Conservation (phyloP, 2,113 vertebrate genomes). For the zebrafish (Danio rerio) region DNA sequence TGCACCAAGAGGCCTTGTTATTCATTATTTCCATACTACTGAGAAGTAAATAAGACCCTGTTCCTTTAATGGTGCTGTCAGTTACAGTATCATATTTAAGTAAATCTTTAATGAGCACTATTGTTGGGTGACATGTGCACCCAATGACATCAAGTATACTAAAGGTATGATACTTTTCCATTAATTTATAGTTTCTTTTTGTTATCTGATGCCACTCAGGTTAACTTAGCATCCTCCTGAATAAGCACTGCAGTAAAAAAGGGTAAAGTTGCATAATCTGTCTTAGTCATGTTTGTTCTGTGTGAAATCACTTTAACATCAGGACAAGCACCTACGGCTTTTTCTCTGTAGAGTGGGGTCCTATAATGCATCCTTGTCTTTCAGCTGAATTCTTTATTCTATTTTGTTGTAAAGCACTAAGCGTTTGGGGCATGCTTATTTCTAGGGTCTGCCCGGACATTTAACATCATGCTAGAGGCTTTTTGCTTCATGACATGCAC, state of each 20-base stretch:
- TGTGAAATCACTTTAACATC: constrained; percentile 44
- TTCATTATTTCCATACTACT: constrained; percentile 2
- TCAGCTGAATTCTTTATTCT: constrained; percentile 25
- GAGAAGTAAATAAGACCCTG: constrained; percentile 20
- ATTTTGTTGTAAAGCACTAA: constrained; percentile 18
- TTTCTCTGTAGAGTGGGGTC: constrained; percentile 6
- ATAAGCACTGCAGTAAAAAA: constrained; percentile 46
- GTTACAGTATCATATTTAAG: constrained; percentile 27
- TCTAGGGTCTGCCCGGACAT: not conserved
- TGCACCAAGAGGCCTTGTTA: not conserved
- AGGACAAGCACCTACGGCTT: constrained; percentile 29
- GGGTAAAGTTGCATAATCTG: constrained; percentile 50
- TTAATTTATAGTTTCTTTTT: constrained; percentile 1
- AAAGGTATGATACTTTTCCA: not conserved
- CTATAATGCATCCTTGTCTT: constrained; percentile 30
- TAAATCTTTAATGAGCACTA: constrained; percentile 24
- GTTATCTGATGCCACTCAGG: constrained; percentile 13
- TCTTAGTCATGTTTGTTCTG: constrained; percentile 50
- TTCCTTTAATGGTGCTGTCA: not conserved
- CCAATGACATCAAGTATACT: not conserved
- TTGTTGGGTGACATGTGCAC: not conserved
- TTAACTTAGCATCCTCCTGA: constrained; percentile 41
- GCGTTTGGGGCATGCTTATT: constrained; percentile 25
- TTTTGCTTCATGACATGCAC: constrained; percentile 48
- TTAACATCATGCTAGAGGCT: constrained; percentile 16